Percentiles rank a stretch among this genome's conserved stretches.
These are phyloP conservation scores for Okapia johnstoni DNA, from an alignment of 2,113 vertebrate species.

Conservation along the genomic window DNA sequence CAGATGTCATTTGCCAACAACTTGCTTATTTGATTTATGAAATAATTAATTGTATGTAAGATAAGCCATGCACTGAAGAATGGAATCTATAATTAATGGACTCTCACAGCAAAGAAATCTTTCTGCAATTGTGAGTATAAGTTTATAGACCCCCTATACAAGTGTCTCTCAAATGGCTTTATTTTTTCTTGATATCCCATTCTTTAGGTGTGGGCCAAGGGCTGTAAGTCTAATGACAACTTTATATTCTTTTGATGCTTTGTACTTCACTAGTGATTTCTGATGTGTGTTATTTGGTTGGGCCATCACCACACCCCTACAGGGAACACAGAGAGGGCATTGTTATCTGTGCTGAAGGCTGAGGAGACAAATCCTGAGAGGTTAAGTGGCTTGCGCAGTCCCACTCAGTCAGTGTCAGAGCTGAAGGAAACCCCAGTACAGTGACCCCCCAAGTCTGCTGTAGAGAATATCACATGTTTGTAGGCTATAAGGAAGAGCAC, in stretches of 20 bases:
- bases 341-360: neutral
- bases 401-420: neutral
- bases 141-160: neutral
- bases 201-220: neutral
- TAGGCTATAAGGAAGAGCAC: neutral
- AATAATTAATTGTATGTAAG: slow-evolving; percentile 64
- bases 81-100: slow-evolving; percentile 54
- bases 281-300: neutral
- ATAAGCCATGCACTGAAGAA: slow-evolving; percentile 14
- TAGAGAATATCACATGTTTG: neutral
- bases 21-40: slow-evolving; percentile 64
- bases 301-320: neutral
- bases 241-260: neutral
- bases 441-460: neutral
- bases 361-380: neutral
- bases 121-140: neutral
- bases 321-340: neutral
- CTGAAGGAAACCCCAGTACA: neutral
- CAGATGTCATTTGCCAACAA: slow-evolving; percentile 59
- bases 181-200: neutral
- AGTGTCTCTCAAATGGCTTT: neutral
- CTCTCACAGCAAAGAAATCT: neutral
- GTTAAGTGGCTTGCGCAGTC: neutral
- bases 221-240: neutral
- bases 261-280: neutral